Conservation (phyloP, 2,888 invertebrate genomes). For the Drosophila incognita region DNA sequence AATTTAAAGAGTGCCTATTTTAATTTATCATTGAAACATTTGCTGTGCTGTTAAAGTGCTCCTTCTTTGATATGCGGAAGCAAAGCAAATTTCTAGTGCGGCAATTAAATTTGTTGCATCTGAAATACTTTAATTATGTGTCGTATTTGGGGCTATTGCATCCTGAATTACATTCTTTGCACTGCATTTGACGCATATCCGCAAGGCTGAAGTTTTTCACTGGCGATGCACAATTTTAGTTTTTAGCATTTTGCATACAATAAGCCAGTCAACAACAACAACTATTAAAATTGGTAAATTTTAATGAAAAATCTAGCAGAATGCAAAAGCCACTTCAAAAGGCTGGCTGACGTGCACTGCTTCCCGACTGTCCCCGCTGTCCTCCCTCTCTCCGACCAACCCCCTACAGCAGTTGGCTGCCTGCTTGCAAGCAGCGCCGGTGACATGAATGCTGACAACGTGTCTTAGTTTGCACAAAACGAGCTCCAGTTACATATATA, state of each 20-base stretch:
- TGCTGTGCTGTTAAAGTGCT: slow-evolving; percentile 1
- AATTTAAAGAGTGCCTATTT: not conserved
- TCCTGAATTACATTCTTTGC: slow-evolving; percentile 36
- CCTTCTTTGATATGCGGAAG: not conserved
- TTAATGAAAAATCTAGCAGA: slow-evolving; percentile 74
- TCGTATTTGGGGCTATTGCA: slow-evolving; percentile 39
- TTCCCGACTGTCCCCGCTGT: not conserved
- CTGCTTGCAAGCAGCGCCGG: slow-evolving; percentile 36
- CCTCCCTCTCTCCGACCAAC: not conserved
- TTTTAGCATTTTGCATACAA: slow-evolving; percentile 28
- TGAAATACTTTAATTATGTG: slow-evolving; percentile 34
- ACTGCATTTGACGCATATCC: slow-evolving; percentile 58
- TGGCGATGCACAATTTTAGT: slow-evolving; percentile 50
- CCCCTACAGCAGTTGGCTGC: not conserved
- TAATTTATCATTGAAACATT: not conserved
- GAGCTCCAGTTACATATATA: slow-evolving; percentile 59
- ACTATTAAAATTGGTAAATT: slow-evolving; percentile 68
- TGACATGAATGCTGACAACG: slow-evolving; percentile 82
- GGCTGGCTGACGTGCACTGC: slow-evolving; percentile 30
- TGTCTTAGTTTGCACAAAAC: slow-evolving; percentile 80
- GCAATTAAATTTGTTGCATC: not conserved
- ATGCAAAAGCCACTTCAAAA: slow-evolving; percentile 71
- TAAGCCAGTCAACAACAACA: slow-evolving; percentile 45
- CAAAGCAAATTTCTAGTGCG: not conserved
- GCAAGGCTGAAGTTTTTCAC: slow-evolving; percentile 43